Evolutionary conservation across 1,140 invertebrate species (phyloP).

Genomic region (Stegodyphus dumicola): DNA sequence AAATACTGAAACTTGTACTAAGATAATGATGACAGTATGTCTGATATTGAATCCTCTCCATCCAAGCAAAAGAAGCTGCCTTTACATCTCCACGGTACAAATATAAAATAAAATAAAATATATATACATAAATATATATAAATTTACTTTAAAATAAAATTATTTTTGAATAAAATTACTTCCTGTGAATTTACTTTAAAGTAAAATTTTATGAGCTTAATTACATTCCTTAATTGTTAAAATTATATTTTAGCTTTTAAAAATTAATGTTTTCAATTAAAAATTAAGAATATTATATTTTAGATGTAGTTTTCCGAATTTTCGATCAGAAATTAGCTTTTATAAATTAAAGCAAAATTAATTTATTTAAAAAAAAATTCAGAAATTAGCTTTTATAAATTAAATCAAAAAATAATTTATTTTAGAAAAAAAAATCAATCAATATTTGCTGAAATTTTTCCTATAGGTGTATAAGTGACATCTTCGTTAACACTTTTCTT

Average conservation of each 20-base stretch:
- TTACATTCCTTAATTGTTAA: not conserved
- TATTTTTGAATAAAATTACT: not conserved
- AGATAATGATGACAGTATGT: conserved; percentile 46
- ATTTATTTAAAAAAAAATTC: too few species aligned
- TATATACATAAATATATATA: not conserved
- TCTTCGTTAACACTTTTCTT: too few species aligned
- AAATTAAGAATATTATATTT: too few species aligned
- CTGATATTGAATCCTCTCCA: conserved; percentile 45
- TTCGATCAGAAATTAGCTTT: too few species aligned
- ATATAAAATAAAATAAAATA: not conserved
- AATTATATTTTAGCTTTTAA: not conserved
- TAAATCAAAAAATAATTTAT: too few species aligned
- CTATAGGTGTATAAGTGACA: too few species aligned
- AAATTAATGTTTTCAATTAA: not conserved
- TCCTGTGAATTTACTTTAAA: not conserved
- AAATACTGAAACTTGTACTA: too few species aligned
- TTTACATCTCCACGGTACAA: not conserved
- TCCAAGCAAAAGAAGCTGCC: conserved; percentile 6
- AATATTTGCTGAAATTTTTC: too few species aligned
- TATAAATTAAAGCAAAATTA: too few species aligned
- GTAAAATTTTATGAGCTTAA: not conserved
- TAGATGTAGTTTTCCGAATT: too few species aligned
- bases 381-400: too few species aligned
- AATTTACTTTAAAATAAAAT: not conserved
- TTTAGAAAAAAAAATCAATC: too few species aligned